Base-by-base conservation (phyloP, 1,140 invertebrate species). In the Drosophila quadrilineata region DNA sequence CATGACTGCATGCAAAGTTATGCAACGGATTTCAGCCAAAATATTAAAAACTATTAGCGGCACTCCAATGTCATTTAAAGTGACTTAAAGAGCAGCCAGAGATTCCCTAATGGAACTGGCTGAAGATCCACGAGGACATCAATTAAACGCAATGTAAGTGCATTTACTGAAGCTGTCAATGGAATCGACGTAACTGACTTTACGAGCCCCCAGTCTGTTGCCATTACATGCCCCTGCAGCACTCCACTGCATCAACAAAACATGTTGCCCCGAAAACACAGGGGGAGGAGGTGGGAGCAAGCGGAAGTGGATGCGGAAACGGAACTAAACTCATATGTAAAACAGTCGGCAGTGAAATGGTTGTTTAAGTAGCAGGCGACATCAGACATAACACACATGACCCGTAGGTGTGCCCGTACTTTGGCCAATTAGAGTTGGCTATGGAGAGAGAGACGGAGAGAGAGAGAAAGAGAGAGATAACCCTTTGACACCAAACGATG, bases 1-100 rank as follows among this genome's bases (percentile, higher is more conserved):
- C 77, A 72, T 66, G 62, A 52, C 48, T 50, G 21, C 35, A 2
- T 3, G 40, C 52, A 84, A 80, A 82, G 68, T 60, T 80, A 6
- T 38, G 19, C 28, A 14, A 22, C 45, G 46, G 22, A 26, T 57
- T 26, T 16, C 40, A 22, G 10, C 24, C 41, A n/a, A 24, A 35
- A 53, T 59, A 71, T 76, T 72, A 82, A 74, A 59, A 84, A 84
- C 76, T 80, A 84, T 76, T 84, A 72, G 72, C 72, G 59, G 62
- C 43, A 56, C 6, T 36, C 36, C 56, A 71, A 76, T 72, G n/a
- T n/a, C n/a, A n/a, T n/a, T n/a, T n/a, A n/a, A n/a, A n/a, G n/a
- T n/a, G n/a, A n/a, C n/a, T n/a, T n/a, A n/a, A n/a, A n/a, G n/a
- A n/a, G 5, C 12, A 40, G 9, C 31, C 2, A 12, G 10, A 12